These are phyloP conservation scores for Darevskia mixta DNA, from an alignment of 2,797 vertebrate genomes.

Conservation along the genomic window DNA sequence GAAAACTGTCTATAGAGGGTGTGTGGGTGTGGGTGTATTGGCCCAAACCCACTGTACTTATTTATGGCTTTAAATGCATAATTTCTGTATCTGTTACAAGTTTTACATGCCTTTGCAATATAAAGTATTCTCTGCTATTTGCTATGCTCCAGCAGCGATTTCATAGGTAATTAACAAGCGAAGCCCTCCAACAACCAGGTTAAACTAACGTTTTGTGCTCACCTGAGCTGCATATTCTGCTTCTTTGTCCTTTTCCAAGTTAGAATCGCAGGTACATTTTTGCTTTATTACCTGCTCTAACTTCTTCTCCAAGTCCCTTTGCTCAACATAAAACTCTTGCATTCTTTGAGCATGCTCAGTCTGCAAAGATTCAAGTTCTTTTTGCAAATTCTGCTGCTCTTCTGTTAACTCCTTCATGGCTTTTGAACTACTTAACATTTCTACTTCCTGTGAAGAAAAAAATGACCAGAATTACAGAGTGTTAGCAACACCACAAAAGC, in stretches of 20 bases:
- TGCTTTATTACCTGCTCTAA: conserved; percentile 95
- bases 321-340: conserved; percentile 93
- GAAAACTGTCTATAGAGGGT: neutral
- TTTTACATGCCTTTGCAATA: neutral
- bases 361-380: conserved; percentile 93
- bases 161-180: neutral
- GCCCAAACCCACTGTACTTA: neutral
- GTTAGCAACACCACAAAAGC: conserved; percentile 28
- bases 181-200: neutral
- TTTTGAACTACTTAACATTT: conserved; percentile 92
- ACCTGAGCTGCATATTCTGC: conserved; percentile 95
- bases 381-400: conserved; percentile 93
- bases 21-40: neutral
- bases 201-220: conserved; percentile 51
- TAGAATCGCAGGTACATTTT: conserved; percentile 91
- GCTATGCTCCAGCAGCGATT: neutral
- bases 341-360: conserved; percentile 92
- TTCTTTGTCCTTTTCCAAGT: conserved; percentile 90
- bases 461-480: conserved; percentile 43
- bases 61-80: neutral
- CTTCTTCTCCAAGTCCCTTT: conserved; percentile 93
- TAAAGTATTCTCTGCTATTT: neutral
- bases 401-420: conserved; percentile 92
- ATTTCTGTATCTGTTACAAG: conserved; percentile 12
- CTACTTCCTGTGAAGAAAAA: conserved; percentile 87